Evolutionary conservation across 2,113 vertebrate species (phyloP).

Genomic region (Origma solitaria): DNA sequence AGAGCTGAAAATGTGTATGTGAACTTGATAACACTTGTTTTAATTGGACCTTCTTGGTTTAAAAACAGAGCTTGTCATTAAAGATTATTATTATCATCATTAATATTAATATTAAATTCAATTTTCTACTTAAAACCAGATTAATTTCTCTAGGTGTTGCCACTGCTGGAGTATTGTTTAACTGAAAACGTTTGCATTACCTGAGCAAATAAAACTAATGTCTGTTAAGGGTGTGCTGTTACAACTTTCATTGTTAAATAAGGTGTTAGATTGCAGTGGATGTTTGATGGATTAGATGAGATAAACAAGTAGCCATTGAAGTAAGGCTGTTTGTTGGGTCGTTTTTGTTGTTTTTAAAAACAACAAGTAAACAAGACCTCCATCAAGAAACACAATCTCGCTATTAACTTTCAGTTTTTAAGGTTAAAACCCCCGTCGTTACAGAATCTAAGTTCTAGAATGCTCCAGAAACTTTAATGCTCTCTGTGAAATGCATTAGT

Average conservation of each 20-base stretch:
- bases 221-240: not conserved
- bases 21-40: not conserved
- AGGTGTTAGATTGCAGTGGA: not conserved
- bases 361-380: not conserved
- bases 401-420: not conserved
- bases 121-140: not conserved
- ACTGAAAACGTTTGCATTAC: not conserved
- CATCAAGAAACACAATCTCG: not conserved
- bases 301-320: not conserved
- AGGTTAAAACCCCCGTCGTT: not conserved
- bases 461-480: not conserved
- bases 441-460: not conserved
- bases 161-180: not conserved
- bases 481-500: not conserved
- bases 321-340: not conserved
- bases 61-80: not conserved
- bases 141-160: not conserved
- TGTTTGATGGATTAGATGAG: not conserved
- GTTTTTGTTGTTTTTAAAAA: not conserved
- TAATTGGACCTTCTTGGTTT: not conserved
- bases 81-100: not conserved
- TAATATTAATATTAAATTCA: not conserved
- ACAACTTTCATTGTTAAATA: not conserved
- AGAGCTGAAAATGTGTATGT: not conserved
- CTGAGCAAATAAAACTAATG: not conserved